Conservation (phyloP, 2,113 vertebrate genomes). For the Catharus minimus region DNA sequence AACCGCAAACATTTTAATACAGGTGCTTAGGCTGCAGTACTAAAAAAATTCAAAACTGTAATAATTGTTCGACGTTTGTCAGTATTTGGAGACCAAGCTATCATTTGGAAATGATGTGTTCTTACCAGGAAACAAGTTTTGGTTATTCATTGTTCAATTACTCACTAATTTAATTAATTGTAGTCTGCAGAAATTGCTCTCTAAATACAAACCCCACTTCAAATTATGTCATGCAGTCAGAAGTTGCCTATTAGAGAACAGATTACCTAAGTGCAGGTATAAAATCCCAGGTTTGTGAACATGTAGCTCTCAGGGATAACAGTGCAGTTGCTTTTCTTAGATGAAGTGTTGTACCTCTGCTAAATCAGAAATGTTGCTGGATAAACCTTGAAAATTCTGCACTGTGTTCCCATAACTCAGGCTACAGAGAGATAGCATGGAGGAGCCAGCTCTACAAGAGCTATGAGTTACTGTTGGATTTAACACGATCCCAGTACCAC, state of each 20-base stretch:
- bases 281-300: background rate
- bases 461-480: background rate
- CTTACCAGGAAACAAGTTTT: background rate
- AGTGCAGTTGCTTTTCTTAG: background rate
- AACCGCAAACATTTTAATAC: background rate
- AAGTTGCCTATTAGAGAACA: background rate
- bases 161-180: background rate
- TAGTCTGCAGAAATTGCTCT: background rate
- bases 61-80: background rate
- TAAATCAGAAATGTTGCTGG: background rate
- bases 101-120: background rate
- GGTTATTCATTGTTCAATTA: background rate
- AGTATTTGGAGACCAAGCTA: background rate
- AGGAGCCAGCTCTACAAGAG: background rate
- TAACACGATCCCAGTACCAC: background rate
- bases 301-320: background rate
- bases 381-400: background rate
- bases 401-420: background rate
- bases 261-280: background rate
- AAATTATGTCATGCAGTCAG: background rate
- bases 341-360: background rate
- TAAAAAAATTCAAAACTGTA: background rate
- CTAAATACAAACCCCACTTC: background rate
- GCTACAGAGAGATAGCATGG: rapidly evolving
- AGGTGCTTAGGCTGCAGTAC: background rate